Evolutionary conservation across 2,113 vertebrate genomes (phyloP), one percentile per base, ranked within the genome.

Genomic region (Zosterops hypoxanthus): DNA sequence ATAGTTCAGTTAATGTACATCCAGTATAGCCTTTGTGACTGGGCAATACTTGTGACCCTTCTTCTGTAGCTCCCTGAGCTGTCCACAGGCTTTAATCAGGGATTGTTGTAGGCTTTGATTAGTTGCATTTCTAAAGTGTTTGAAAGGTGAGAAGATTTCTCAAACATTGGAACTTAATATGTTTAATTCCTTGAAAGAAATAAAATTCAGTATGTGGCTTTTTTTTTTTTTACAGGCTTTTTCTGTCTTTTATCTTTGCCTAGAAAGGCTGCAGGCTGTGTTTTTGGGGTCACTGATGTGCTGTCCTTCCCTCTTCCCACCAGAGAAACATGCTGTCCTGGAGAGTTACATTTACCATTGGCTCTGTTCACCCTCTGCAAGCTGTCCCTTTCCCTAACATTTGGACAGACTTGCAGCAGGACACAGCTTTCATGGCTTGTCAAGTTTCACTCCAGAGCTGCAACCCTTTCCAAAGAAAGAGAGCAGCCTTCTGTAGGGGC

Each of bases 271-370:
- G 26, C 66, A 83, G 85, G 42, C 56, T 71, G 47, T 93, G 64
- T 15, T 73, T 92, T 92, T 2, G 5, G 68, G 76, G 79, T 88
- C 2, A 0, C 8, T 75, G 71, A 59, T 90, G 49, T 76, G 90
- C 66, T 88, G 93, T 88, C 85, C 86, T 96, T 96, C 82, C 36
- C 44, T 90, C 76, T 88, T 84, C 61, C 28, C 56, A 68, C 72
- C 53, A 76, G 69, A 88, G 75, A 88, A 96, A 95, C 93, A 92
- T 60, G 76, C 47, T 88, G 41, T 90, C 93, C 94, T 92, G 92
- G 39, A 42, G 95, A 77, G 86, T 94, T 94, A 95, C 95, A 95
- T 94, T 96, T 78, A 78, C 61, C 44, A 70, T 96, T 97, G 96
- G 92, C 93, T 95, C 92, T 83, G 76, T 60, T 96, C 82, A 77